Percentiles rank a stretch among this genome's conserved stretches.
Evolutionary conservation across 2,797 vertebrate genomes (phyloP).

Genomic region (Hydrocynus forskahlii): DNA sequence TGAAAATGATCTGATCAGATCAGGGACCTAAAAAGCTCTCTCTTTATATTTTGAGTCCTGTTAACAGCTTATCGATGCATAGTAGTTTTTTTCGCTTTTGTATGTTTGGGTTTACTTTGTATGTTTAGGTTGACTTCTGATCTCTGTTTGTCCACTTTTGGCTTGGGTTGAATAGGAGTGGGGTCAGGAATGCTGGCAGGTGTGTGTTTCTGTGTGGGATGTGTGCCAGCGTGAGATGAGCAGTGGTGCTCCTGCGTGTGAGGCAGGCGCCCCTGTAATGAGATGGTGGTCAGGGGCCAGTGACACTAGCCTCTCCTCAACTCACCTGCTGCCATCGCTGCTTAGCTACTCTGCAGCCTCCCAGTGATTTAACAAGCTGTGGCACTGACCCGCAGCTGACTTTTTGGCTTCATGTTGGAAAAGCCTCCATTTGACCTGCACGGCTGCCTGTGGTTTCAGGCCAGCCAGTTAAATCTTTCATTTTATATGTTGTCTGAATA

Average conservation of each 20-base stretch:
- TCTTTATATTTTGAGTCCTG: too few species aligned
- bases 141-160: neutral
- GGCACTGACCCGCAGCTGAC: constrained; percentile 23
- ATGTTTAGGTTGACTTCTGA: neutral
- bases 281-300: constrained; percentile 36
- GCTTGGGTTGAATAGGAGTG: neutral
- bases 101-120: neutral
- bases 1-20: too few species aligned
- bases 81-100: neutral
- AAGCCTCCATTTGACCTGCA: neutral
- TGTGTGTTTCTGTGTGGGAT: constrained; percentile 17
- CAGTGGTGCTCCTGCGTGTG: constrained; percentile 18
- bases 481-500: neutral
- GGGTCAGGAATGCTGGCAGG: neutral
- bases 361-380: constrained; percentile 35
- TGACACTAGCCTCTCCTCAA: constrained; percentile 34
- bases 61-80: too few species aligned
- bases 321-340: constrained; percentile 42
- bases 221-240: constrained; percentile 36
- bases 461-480: neutral
- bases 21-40: too few species aligned
- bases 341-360: constrained; percentile 28
- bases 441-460: neutral
- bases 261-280: constrained; percentile 36
- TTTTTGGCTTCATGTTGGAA: neutral